These are phyloP conservation scores for Eupithecia pulchellata DNA, from an alignment of 2,888 invertebrate genomes.

Conservation along the genomic window DNA sequence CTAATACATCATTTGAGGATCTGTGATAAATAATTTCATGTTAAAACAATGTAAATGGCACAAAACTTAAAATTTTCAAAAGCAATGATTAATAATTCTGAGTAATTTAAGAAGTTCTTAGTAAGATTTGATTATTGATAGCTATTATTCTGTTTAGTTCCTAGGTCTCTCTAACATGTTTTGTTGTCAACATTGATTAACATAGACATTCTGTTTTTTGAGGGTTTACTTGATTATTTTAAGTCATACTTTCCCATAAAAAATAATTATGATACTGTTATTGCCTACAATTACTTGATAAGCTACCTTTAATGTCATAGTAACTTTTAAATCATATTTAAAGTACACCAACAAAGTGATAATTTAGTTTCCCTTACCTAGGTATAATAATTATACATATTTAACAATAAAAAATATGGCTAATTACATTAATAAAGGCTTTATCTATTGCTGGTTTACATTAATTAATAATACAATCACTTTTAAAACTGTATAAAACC, in stretches of 20 bases:
- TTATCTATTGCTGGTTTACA: conserved; percentile 32
- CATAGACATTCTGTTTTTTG: background rate
- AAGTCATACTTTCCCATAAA: conserved; percentile 14
- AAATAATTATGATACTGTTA: conserved; percentile 18
- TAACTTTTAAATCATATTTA: conserved; percentile 10
- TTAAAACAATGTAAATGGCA: conserved; percentile 4
- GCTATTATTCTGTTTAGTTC: background rate
- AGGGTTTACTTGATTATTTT: background rate
- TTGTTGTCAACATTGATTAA: background rate
- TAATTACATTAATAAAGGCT: conserved; percentile 34
- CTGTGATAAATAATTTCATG: background rate
- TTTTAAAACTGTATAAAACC: conserved; percentile 17
- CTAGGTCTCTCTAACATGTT: no score
- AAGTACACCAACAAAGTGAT: conserved; percentile 24
- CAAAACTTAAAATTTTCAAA: conserved; percentile 2
- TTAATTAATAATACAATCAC: conserved; percentile 24
- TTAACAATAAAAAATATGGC: conserved; percentile 38
- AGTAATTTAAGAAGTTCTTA: background rate
- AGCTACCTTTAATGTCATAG: conserved; percentile 20
- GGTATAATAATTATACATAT: conserved; percentile 23
- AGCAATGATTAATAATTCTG: background rate
- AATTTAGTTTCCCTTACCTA: conserved; percentile 29
- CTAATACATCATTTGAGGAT: conserved; percentile 1
- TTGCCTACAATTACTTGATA: conserved; percentile 23
- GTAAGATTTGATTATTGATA: background rate